phyloP scores from a whole-genome alignment of 2,113 vertebrate species.

The Callipepla californica region DNA sequence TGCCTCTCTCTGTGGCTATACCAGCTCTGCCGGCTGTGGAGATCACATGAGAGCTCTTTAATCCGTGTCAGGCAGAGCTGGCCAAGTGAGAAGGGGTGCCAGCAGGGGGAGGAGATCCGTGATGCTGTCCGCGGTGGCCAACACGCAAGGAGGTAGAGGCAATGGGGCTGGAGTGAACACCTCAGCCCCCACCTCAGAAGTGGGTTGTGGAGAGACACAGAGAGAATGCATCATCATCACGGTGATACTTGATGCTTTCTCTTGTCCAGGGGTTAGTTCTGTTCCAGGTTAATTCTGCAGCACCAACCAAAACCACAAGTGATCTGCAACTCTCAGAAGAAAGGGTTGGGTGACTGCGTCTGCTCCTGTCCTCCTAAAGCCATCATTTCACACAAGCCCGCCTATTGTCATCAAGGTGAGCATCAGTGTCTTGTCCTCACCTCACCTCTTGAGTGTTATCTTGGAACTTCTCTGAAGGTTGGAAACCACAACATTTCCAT shows the following conservation, averaged over 20 bases:
- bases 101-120: neutral
- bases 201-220: neutral
- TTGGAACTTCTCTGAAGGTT: neutral
- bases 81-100: neutral
- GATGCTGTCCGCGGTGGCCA: neutral
- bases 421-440: neutral
- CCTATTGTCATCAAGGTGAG: neutral
- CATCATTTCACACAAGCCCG: neutral
- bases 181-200: neutral
- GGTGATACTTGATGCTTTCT: neutral
- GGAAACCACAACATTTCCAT: constrained; percentile 44
- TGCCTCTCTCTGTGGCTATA: neutral
- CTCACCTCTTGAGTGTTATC: neutral
- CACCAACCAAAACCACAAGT: neutral
- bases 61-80: neutral
- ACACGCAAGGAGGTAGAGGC: neutral
- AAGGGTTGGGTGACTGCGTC: neutral
- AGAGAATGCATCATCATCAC: neutral
- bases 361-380: neutral
- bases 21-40: neutral
- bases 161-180: neutral
- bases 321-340: neutral
- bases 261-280: neutral
- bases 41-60: neutral
- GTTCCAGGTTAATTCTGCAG: neutral